Base-by-base conservation (phyloP, 2,888 invertebrate genomes). In the Dichetophora obliterata region DNA sequence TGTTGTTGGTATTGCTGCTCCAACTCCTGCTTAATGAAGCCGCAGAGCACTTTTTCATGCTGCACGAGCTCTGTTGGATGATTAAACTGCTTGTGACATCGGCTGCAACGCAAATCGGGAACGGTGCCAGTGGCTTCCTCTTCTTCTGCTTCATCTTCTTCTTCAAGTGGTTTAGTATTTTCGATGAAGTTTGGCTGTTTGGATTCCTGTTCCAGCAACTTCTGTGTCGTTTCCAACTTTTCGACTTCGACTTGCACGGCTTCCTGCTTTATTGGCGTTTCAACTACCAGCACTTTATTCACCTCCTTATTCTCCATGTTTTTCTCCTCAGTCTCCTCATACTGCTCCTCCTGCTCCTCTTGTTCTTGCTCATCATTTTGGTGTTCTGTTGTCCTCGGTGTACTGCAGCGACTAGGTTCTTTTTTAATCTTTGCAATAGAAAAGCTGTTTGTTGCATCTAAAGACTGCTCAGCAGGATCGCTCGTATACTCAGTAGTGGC, bases 1-100 rank as follows among this genome's bases (percentile, higher is more conserved):
- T 24, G 92, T 92, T 85, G 94, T 93, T 81, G 94, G 93, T 95
- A 91, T 24, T 84, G 83, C 86, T 95, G 95, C 59, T 94, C 94
- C n/a, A 94, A 93, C 74, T 87, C 84, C 31, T 84, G 86, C 82
- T 88, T 88, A 50, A 88, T 86, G 50, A 87, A 79, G 27, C 91
- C 91, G 82, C 92, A 92, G 27, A 91, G 87, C 73, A 92, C 90
- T 84, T 93, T 94, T 84, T 95, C 95, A 84, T 95, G 95, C 83
- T 94, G 94, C 83, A 94, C 90, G 76, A 93, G 88, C 78, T 92
- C 92, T 59, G 90, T 91, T 81, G 91, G 91, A 82, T 90, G 91
- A 79, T 90, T 91, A 82, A 93, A 93, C 48, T 89, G 87, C 80
- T 91, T 90, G 81, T 91, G 91, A 85, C 93, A 94, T 83, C 91